Conservation (phyloP, 2,797 vertebrate genomes). For the Rachycentron canadum region DNA sequence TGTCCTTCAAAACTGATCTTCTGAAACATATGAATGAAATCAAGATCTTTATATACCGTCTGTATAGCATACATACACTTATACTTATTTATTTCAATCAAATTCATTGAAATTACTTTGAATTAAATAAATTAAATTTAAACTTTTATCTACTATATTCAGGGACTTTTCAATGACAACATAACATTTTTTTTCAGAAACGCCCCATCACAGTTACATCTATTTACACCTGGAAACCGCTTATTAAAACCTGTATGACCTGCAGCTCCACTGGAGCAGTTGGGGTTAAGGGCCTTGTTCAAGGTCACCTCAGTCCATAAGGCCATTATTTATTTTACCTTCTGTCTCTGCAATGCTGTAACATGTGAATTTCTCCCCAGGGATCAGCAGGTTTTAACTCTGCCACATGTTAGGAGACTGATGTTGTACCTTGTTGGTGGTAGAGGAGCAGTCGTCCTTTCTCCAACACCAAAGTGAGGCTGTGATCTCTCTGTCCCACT, state of each 20-base stretch:
- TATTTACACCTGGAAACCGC: neutral
- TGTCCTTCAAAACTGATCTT: too few species aligned
- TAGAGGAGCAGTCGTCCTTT: conserved; percentile 90
- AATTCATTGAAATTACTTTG: too few species aligned
- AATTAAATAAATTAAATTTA: too few species aligned
- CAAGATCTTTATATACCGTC: too few species aligned
- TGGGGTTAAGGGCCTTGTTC: neutral
- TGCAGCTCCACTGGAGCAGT: neutral
- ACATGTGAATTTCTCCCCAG: neutral
- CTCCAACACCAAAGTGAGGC: conserved; percentile 92
- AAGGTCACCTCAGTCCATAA: neutral
- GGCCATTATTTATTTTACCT: neutral
- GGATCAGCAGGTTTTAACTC: neutral
- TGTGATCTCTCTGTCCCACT: conserved; percentile 92
- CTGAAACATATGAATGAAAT: too few species aligned
- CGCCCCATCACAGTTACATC: too few species aligned
- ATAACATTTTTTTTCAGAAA: too few species aligned
- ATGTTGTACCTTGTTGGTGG: conserved; percentile 85
- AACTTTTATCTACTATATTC: neutral
- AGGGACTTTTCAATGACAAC: neutral
- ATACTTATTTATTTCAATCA: too few species aligned
- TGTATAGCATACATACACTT: too few species aligned
- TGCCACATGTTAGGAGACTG: neutral
- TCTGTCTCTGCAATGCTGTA: neutral
- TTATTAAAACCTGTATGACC: neutral